Evolutionary conservation across 2,797 vertebrate genomes (phyloP), one percentile per base, ranked within the genome.

Genomic region (Tenualosa ilisha): DNA sequence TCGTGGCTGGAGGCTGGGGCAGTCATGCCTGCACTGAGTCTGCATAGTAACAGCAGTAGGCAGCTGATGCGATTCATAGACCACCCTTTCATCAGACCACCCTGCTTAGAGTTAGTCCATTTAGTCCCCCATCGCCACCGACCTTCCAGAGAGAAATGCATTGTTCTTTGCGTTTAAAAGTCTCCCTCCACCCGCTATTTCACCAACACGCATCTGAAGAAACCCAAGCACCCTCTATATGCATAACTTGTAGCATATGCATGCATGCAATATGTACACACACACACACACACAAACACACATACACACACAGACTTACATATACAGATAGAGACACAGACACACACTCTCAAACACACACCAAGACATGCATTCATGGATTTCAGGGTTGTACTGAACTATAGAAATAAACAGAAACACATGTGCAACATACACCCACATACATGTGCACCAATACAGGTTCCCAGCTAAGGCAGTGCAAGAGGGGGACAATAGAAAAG

Each of bases 21-120:
- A 50, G 31, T 83, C 81, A 86, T 84, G 84, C 53, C 65, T 72
- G 85, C 37, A 9, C 89, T 88, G 72, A 93, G 92, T 93, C 94
- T 94, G 92, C 93, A 93, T 94, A 93, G 93, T 94, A 94, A 94
- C 93, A 94, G 86, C 89, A 89, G 31, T 6, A 40, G 31, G 31
- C 65, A 68, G 26, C 24, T 26, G 24, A 68, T 31, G 82, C 87
- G 93, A 65, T 87, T 91, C 90, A 90, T 87, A 85, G 85, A 90
- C 90, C 91, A 93, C 92, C 92, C 92, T 94, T 94, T 93, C 89
- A 93, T 90, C 90, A 89, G 90, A 89, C 46, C 46, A 49, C 46
- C 46, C 46, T 49, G 54, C 84, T 31, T 88, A 1, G 26, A 68
- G 63, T 68, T 1, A 31, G 31, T 31, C 87, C 85, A 88, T 88